Base-by-base conservation (phyloP, 92 coral and sea anemone species). In the Porites cylindrica region DNA sequence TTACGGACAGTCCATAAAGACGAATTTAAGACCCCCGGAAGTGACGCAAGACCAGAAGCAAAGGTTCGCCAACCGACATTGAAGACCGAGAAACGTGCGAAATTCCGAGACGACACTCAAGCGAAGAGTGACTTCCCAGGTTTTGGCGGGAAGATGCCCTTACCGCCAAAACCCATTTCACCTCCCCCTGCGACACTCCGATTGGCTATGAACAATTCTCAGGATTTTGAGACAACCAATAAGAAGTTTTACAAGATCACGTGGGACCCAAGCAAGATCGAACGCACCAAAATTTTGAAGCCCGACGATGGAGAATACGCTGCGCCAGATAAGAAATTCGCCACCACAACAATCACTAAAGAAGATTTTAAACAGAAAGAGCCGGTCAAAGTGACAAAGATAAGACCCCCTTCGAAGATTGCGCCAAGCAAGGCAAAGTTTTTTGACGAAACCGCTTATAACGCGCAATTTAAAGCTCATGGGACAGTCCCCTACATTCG, bases 121-220 rank as follows among this genome's bases (percentile, higher is more conserved):
- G 94, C 94, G 76, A 94, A 79, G 88, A 97, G 98, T 68, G 99
- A 97, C 84, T 97, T 93, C 38, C 99, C 99, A 51, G 94, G 98
- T 66, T 97, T 90, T 79, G 93, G 86, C 78, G 98, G 94, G 77
- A 88, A 81, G 81, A 93, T 96, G 93, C 99, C 97, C 16, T 80
- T 84, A 83, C 99, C 99, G 8, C 80, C 94, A 6, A 97, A 91
- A 85, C 91, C 94, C n/a, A 85, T 93, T 67, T 81, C 92, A 43
- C 99, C 99, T 6, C 98, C 96, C 63, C 99, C 98, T 7, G 97
- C 96, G 23, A 97, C 98, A 1, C 89, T 97, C 58, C 92, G 94
- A 67, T 86, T 97, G 70, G 98, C 96, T 3, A 93, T 95, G 97
- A 91, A 91, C 85, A 93, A 94, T 79, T 68, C 89, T n/a, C 93